phyloP scores from a whole-genome alignment of 2,888 invertebrate species.

The Clusia tigrina region DNA sequence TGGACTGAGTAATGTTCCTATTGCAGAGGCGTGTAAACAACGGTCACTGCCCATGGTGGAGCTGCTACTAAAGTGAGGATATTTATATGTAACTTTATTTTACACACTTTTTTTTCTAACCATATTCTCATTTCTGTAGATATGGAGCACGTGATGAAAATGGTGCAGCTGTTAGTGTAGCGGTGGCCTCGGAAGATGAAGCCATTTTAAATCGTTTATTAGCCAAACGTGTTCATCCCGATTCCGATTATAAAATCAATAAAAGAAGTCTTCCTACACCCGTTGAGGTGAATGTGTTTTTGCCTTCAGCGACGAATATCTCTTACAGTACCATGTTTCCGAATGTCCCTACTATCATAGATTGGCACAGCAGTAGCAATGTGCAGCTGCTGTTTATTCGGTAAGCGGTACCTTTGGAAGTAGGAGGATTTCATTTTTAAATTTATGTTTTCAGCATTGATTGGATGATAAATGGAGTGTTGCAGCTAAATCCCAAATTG shows the following conservation, averaged over 20 bases:
- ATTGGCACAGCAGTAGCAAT: conserved; percentile 85
- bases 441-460: conserved; percentile 66
- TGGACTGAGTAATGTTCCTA: conserved; percentile 62
- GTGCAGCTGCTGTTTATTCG: conserved; percentile 76
- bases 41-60: conserved; percentile 62
- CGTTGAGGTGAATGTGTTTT: conserved; percentile 63
- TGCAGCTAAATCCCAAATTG: conserved; percentile 84
- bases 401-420: conserved; percentile 44
- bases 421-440: conserved; percentile 2
- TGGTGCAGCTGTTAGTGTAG: conserved; percentile 80
- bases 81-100: background rate
- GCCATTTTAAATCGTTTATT: conserved; percentile 80
- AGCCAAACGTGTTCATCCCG: conserved; percentile 88
- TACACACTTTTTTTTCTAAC: background rate
- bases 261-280: conserved; percentile 77
- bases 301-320: conserved; percentile 70
- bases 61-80: conserved; percentile 55
- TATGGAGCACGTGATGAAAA: conserved; percentile 89
- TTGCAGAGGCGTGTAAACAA: conserved; percentile 64
- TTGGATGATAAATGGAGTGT: conserved; percentile 85
- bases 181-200: conserved; percentile 78
- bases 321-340: conserved; percentile 85
- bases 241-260: conserved; percentile 92
- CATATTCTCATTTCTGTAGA: conserved; percentile 33
- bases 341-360: conserved; percentile 84